Conservation (phyloP, 2,888 invertebrate genomes). For the Tetheella fluctuosa region DNA sequence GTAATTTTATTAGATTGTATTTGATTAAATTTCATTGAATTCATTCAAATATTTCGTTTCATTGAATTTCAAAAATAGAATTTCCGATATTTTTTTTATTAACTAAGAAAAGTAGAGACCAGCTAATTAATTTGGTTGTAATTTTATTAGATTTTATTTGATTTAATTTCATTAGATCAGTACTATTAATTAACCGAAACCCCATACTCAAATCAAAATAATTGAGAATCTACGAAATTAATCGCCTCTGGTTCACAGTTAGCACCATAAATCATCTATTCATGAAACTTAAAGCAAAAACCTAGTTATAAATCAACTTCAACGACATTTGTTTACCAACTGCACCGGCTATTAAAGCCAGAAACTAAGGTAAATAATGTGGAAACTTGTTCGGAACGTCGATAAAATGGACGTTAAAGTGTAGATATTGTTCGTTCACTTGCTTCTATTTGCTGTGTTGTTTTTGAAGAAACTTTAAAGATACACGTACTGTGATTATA, state of each 20-base stretch:
- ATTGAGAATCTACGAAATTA: not conserved
- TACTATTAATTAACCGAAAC: too few species aligned
- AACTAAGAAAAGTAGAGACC: too few species aligned
- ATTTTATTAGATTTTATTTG: too few species aligned
- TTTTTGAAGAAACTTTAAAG: conserved; percentile 24
- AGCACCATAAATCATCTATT: conserved; percentile 8
- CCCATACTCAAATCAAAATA: not conserved
- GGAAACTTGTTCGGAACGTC: conserved; percentile 27
- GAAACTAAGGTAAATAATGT: conserved; percentile 35
- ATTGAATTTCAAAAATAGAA: too few species aligned
- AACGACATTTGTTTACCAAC: conserved; percentile 31
- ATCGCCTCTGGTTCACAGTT: not conserved
- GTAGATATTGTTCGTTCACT: conserved; percentile 27
- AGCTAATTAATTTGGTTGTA: too few species aligned
- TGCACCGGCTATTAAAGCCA: conserved; percentile 35
- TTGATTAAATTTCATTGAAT: too few species aligned
- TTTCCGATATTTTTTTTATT: too few species aligned
- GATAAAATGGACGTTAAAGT: conserved; percentile 34
- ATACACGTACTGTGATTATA: conserved; percentile 21
- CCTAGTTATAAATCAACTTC: conserved; percentile 26
- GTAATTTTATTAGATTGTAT: too few species aligned
- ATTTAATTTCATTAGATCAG: too few species aligned
- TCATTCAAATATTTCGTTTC: too few species aligned
- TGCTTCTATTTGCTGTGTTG: conserved; percentile 18
- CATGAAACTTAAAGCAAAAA: conserved; percentile 8